Evolutionary conservation across 2,113 vertebrate genomes (phyloP).

Genomic region (Centropristis striata): DNA sequence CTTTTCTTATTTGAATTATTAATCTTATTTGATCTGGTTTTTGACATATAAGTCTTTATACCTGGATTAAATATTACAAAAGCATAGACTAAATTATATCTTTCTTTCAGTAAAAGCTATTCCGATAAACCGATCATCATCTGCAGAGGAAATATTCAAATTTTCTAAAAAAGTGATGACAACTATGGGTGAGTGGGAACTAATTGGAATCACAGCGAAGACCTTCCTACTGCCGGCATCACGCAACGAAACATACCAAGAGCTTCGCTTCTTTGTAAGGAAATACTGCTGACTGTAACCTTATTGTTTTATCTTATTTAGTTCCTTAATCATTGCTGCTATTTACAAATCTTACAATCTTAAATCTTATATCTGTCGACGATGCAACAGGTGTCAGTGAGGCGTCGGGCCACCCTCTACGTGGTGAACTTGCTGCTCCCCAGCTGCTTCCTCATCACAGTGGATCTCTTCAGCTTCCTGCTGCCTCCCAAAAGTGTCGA

Average conservation of each 20-base stretch:
- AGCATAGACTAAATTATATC: background rate
- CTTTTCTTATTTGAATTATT: background rate
- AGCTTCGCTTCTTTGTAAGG: slow-evolving; percentile 59
- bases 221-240: rapidly evolving
- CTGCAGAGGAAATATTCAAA: background rate
- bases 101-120: slow-evolving; percentile 12
- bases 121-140: rapidly evolving
- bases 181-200: slow-evolving; percentile 83
- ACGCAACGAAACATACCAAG: rapidly evolving
- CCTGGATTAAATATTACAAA: background rate
- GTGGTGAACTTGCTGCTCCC: slow-evolving; percentile 86
- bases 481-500: slow-evolving; percentile 82
- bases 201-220: slow-evolving; percentile 56
- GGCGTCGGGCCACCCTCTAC: slow-evolving; percentile 78
- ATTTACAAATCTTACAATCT: background rate
- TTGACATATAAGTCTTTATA: background rate
- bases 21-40: background rate
- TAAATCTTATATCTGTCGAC: background rate
- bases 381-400: slow-evolving; percentile 63
- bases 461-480: slow-evolving; percentile 87
- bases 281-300: background rate
- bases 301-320: background rate
- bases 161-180: slow-evolving; percentile 38
- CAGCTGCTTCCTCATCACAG: slow-evolving; percentile 84
- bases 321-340: background rate